phyloP scores from a whole-genome alignment of 2,113 vertebrate genomes.

The Sphaerodactylus townsendi region DNA sequence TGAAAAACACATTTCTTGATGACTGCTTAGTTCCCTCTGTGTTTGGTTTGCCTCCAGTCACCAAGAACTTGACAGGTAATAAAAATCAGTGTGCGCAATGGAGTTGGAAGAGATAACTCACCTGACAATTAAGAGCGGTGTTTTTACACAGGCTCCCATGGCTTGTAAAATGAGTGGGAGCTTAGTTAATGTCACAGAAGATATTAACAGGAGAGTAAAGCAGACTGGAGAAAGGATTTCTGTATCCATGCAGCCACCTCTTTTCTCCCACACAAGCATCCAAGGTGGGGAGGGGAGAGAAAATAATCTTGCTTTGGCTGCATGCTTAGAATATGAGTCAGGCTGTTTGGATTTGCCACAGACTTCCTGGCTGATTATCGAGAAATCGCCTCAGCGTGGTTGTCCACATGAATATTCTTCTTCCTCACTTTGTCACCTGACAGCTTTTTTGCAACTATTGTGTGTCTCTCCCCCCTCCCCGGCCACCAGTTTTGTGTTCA shows the following conservation, averaged over 20 bases:
- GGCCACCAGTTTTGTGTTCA: background rate
- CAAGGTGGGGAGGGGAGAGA: background rate
- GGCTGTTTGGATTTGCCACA: background rate
- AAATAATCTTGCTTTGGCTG: fast-evolving
- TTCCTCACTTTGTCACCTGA: background rate
- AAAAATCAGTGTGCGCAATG: background rate
- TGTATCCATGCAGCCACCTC: background rate
- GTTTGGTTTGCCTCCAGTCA: conserved; percentile 36
- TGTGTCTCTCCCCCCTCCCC: background rate
- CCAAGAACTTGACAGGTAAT: background rate
- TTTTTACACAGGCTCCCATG: background rate
- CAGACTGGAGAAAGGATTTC: background rate
- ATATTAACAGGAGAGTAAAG: background rate
- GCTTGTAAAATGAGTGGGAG: background rate
- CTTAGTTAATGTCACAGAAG: background rate
- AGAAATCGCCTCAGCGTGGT: background rate
- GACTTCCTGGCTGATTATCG: background rate
- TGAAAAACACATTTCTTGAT: conserved; percentile 60
- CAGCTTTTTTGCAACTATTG: background rate
- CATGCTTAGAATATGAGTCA: background rate
- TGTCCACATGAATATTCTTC: background rate
- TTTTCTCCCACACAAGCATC: background rate
- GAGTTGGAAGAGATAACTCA: conserved; percentile 27
- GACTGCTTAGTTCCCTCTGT: conserved; percentile 45
- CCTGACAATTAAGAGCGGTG: background rate